Percentiles rank a stretch among this genome's conserved stretches.
Evolutionary conservation across 2,797 vertebrate genomes (phyloP).

Genomic region (Hyperoplus immaculatus): DNA sequence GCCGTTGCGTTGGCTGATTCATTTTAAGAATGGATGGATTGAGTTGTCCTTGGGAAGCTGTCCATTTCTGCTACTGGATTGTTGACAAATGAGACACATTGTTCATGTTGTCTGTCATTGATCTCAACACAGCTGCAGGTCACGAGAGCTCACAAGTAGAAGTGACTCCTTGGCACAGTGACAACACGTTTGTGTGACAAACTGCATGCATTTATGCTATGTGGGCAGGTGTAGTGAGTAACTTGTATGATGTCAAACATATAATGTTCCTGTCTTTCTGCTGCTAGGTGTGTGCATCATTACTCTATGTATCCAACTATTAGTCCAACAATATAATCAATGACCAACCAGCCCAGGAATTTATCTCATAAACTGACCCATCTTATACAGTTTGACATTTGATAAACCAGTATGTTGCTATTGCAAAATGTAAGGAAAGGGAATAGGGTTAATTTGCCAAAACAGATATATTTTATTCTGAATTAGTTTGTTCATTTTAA

Average conservation of each 20-base stretch:
- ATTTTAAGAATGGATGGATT: background rate
- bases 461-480: too few species aligned
- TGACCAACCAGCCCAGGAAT: too few species aligned
- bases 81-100: background rate
- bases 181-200: background rate
- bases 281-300: too few species aligned
- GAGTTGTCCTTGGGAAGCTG: background rate
- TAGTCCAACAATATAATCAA: too few species aligned
- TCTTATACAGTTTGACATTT: background rate
- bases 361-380: background rate
- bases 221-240: too few species aligned
- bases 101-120: background rate
- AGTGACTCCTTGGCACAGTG: background rate
- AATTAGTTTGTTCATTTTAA: too few species aligned
- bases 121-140: constrained; percentile 5
- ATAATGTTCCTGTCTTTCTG: too few species aligned
- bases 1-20: background rate
- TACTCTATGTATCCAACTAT: too few species aligned
- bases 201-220: too few species aligned
- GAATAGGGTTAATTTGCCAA: background rate
- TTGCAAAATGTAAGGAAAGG: background rate
- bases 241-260: too few species aligned
- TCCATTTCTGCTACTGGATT: background rate
- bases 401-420: background rate
- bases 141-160: background rate